A percentile compares a stretch with the other conserved stretches of the same genome.
phyloP scores from a whole-genome alignment of 2,797 vertebrate species.

The Odontamblyopus lacepedii region DNA sequence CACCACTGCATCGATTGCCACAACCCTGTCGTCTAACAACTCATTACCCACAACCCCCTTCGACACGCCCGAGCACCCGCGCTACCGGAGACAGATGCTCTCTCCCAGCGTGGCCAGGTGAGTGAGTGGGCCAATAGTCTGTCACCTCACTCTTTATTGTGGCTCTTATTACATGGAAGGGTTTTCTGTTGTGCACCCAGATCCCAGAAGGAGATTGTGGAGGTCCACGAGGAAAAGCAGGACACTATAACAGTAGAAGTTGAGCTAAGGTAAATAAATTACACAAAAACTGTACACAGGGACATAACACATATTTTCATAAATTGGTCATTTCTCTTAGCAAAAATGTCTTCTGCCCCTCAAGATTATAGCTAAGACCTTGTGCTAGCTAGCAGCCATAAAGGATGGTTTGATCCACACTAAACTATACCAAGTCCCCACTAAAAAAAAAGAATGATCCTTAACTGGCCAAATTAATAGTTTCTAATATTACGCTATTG shows the following conservation, averaged over 20 bases:
- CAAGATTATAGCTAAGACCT: no score
- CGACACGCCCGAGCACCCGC: constrained; percentile 89
- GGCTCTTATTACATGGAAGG: neutral
- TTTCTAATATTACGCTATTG: no score
- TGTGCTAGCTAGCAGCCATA: no score
- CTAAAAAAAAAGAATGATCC: no score
- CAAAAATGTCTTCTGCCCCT: no score
- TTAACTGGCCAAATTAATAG: no score
- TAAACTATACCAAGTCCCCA: no score
- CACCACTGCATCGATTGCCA: constrained; percentile 93
- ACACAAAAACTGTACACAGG: no score
- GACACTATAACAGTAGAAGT: constrained; percentile 90
- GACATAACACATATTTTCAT: no score
- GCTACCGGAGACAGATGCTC: constrained; percentile 86
- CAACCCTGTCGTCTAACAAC: constrained; percentile 91
- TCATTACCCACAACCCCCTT: constrained; percentile 93
- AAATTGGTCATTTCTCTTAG: no score
- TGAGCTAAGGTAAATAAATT: constrained; percentile 76
- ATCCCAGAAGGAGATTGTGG: constrained; percentile 70
- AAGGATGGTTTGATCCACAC: no score
- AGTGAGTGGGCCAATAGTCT: constrained; percentile 33
- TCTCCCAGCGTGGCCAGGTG: constrained; percentile 86
- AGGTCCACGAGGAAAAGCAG: constrained; percentile 80
- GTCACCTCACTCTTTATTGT: neutral
- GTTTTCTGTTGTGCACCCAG: constrained; percentile 7